Evolutionary conservation across 2,797 vertebrate genomes (phyloP).

Genomic region (Syngnathus rostellatus): DNA sequence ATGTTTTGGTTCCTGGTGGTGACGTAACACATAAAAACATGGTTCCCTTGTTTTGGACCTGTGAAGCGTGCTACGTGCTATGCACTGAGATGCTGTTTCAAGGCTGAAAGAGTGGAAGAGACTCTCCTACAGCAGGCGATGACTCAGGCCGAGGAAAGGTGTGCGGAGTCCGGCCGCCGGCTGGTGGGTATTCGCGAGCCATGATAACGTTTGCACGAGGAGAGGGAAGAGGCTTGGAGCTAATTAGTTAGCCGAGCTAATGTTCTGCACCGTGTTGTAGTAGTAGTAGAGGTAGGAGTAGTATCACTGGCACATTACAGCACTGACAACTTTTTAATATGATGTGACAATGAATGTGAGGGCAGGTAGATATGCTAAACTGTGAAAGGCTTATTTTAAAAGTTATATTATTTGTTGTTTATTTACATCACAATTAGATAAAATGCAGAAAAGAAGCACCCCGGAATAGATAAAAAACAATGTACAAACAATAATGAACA

Average conservation of each 20-base stretch:
- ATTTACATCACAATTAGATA: neutral
- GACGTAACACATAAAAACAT: conserved; percentile 85
- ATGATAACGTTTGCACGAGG: conserved; percentile 40
- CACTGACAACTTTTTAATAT: neutral
- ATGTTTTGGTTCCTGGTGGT: conserved; percentile 82
- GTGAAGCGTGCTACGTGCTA: conserved; percentile 64
- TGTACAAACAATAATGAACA: neutral
- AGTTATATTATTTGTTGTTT: neutral
- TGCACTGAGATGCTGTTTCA: conserved; percentile 44
- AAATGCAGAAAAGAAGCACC: neutral
- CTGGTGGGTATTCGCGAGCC: conserved; percentile 78
- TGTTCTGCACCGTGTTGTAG: neutral
- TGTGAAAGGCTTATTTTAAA: neutral
- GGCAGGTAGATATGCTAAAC: neutral
- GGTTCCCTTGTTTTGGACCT: conserved; percentile 87
- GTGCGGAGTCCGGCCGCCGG: conserved; percentile 86
- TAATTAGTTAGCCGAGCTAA: conserved; percentile 53
- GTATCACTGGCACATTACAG: neutral
- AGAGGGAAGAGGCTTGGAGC: conserved; percentile 30
- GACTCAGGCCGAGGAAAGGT: conserved; percentile 81
- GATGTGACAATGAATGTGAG: neutral
- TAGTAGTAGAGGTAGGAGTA: neutral
- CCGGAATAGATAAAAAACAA: neutral
- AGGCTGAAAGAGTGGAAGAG: conserved; percentile 59
- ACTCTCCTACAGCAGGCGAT: conserved; percentile 71